These are phyloP conservation scores for Crocidura indochinensis DNA, from an alignment of 2,797 vertebrate species.

Conservation along the genomic window DNA sequence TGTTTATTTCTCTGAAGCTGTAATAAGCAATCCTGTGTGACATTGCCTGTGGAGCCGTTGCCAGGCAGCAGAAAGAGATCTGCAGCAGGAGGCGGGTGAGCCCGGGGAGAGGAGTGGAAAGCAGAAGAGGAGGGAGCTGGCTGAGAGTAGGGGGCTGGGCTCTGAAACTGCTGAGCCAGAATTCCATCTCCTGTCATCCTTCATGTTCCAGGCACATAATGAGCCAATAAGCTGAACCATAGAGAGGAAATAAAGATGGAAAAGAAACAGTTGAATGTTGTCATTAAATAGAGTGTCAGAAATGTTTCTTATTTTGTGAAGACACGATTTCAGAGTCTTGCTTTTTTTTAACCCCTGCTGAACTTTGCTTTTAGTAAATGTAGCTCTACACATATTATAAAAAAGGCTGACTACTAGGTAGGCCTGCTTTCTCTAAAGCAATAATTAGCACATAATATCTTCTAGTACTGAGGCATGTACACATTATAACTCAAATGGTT, in stretches of 20 bases:
- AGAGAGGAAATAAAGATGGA: slow-evolving; percentile 56
- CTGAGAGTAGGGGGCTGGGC: slow-evolving; percentile 65
- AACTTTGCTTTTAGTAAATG: slow-evolving; percentile 82
- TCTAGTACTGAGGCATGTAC: not conserved
- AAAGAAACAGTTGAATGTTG: slow-evolving; percentile 65
- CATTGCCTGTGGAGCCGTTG: slow-evolving; percentile 79
- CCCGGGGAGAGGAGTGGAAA: not conserved
- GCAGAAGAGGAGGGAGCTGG: not conserved
- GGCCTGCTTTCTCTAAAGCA: slow-evolving; percentile 75
- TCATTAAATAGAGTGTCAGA: slow-evolving; percentile 76
- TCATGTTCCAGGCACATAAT: slow-evolving; percentile 68
- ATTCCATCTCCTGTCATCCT: slow-evolving; percentile 18
- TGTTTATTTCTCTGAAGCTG: slow-evolving; percentile 84
- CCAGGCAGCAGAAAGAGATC: slow-evolving; percentile 83
- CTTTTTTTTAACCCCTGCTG: slow-evolving; percentile 68
- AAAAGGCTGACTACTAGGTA: slow-evolving; percentile 80
- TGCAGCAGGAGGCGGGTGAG: slow-evolving; percentile 67
- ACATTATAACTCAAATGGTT: slow-evolving; percentile 42
- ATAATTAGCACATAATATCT: slow-evolving; percentile 73
- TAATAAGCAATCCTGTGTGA: slow-evolving; percentile 80
- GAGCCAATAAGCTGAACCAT: slow-evolving; percentile 75
- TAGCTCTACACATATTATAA: slow-evolving; percentile 78
- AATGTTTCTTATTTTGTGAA: slow-evolving; percentile 80
- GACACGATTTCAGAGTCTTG: slow-evolving; percentile 74
- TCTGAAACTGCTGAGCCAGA: slow-evolving; percentile 84